Conservation (phyloP, 2,797 vertebrate species). For the Labroides dimidiatus region DNA sequence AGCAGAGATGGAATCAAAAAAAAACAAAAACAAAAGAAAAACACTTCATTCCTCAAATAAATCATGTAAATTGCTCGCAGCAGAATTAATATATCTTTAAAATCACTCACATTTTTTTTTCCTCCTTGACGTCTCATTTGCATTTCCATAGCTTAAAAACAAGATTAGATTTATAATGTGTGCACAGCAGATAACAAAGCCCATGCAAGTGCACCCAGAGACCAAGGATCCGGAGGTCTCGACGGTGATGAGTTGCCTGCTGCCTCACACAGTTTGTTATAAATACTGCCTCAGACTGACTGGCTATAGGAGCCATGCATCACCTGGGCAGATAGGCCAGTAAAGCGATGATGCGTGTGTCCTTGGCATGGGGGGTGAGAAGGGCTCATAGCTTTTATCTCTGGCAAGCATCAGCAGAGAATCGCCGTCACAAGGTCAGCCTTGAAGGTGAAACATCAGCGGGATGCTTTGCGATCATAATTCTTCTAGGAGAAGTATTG, state of each 20-base stretch:
- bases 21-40: no score
- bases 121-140: constrained; percentile 46
- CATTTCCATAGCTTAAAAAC: constrained; percentile 34
- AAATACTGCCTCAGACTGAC: constrained; percentile 74
- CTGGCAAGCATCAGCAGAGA: constrained; percentile 73
- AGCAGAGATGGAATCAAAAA: constrained; percentile 20
- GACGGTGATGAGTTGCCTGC: constrained; percentile 61
- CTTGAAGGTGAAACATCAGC: constrained; percentile 77
- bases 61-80: neutral
- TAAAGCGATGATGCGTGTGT: constrained; percentile 78
- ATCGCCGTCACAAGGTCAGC: constrained; percentile 73
- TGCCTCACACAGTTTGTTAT: constrained; percentile 72
- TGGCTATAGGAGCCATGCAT: constrained; percentile 79
- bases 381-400: constrained; percentile 77
- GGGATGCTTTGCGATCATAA: constrained; percentile 60
- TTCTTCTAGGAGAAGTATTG: constrained; percentile 50
- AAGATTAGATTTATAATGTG: constrained; percentile 30
- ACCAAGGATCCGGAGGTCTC: constrained; percentile 50
- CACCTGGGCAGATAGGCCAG: constrained; percentile 78
- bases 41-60: neutral
- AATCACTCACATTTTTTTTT: constrained; percentile 3
- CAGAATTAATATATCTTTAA: constrained; percentile 35
- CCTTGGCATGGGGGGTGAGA: constrained; percentile 71
- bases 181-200: constrained; percentile 31
- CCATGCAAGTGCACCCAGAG: constrained; percentile 24